Base-by-base conservation (phyloP, 1,140 invertebrate species). In the Lethocerus indicus region DNA sequence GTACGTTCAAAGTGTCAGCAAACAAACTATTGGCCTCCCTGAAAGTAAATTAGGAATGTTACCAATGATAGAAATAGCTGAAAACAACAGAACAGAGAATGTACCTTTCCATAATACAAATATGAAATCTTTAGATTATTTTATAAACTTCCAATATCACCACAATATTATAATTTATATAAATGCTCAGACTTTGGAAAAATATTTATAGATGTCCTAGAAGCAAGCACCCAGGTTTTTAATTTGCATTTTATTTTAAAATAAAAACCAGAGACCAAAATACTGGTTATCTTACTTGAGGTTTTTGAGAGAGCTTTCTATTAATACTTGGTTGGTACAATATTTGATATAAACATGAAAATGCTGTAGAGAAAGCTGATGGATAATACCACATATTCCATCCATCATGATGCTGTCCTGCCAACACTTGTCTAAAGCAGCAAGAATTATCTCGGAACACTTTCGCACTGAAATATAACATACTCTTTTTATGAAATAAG, bases 241-340 rank as follows among this genome's bases (percentile, higher is more conserved):
- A n/a, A n/a, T n/a, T n/a, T n/a, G n/a, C n/a, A n/a, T n/a, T n/a
- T n/a, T n/a, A n/a, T n/a, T n/a, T n/a, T n/a, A n/a, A n/a, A n/a
- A n/a, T n/a, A n/a, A n/a, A n/a, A n/a, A n/a, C n/a, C n/a, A n/a
- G n/a, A n/a, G n/a, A n/a, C n/a, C n/a, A n/a, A n/a, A n/a, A n/a
- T n/a, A n/a, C n/a, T n/a, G n/a, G 25, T 44, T 57, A 26, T 64
- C 63, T 65, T 73, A 78, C 74, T 80, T 82, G 1, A 95, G 67
- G 54, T 77, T 71, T 57, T 85, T 84, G 18, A 95, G 67, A 0
- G 79, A 81, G 41, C 76, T 67, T 59, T 89, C 86, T 64, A 95
- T 83, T 58, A 81, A 79, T 7, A 87, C 76, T 70, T 96, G 90
- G 65, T 94, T 87, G 57, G 87, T 87, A 63, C 90, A 94, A 68